Evolutionary conservation across 2,888 invertebrate species (phyloP).

Genomic region (Euproctis similis): DNA sequence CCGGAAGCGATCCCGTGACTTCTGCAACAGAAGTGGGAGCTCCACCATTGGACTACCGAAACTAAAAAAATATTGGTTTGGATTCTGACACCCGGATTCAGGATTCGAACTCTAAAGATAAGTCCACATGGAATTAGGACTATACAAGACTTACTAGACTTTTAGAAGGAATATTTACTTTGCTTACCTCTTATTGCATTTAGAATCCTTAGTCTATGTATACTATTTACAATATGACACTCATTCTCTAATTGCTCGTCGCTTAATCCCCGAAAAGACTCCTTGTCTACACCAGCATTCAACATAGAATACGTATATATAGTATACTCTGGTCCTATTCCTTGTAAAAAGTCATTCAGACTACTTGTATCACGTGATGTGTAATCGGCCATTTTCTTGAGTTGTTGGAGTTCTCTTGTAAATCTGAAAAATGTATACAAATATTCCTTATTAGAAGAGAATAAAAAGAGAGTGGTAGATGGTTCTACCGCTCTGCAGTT

Average conservation of each 20-base stretch:
- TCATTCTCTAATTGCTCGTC: slow-evolving; percentile 94
- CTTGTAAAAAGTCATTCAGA: slow-evolving; percentile 88
- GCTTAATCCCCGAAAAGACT: slow-evolving; percentile 87
- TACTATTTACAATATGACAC: slow-evolving; percentile 94
- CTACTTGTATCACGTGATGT: slow-evolving; percentile 95
- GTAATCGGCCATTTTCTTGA: slow-evolving; percentile 98
- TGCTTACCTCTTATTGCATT: slow-evolving; percentile 86
- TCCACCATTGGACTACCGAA: too few species aligned
- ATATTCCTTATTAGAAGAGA: background rate
- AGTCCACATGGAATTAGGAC: too few species aligned
- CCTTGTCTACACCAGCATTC: slow-evolving; percentile 95
- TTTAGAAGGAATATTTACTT: too few species aligned
- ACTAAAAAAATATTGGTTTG: too few species aligned
- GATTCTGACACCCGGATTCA: too few species aligned
- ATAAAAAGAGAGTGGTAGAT: too few species aligned
- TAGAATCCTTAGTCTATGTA: slow-evolving; percentile 93
- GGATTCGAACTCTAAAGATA: too few species aligned
- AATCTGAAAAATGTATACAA: slow-evolving; percentile 76
- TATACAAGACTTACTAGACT: too few species aligned
- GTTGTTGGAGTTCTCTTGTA: slow-evolving; percentile 91
- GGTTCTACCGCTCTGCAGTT: too few species aligned
- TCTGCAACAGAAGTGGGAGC: too few species aligned
- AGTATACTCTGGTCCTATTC: slow-evolving; percentile 91
- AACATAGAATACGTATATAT: slow-evolving; percentile 98
- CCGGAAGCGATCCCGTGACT: too few species aligned